Base-by-base conservation (phyloP, 2,888 invertebrate genomes). In the Megalurothrips usitatus region DNA sequence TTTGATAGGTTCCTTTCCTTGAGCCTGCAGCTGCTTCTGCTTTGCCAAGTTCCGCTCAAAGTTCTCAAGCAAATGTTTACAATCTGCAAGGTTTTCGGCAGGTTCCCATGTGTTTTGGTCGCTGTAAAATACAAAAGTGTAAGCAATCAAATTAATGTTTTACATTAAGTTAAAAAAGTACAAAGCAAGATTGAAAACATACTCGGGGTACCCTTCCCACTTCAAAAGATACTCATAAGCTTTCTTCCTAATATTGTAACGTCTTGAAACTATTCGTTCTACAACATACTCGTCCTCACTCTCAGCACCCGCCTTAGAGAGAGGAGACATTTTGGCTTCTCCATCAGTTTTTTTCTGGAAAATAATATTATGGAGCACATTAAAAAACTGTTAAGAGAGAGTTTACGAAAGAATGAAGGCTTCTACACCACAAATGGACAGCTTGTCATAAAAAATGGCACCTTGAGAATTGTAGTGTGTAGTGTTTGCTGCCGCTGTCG, bases 31-130 rank as follows among this genome's bases (percentile, higher is more conserved):
- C 23, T 79, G 79, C 85, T 94, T 94, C 86, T 94, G 92, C 6
- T 92, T 90, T 0, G 94, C 93, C 79, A 94, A 88, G 85, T 93
- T 93, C 84, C 92, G 92, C 86, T 96, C 95, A 85, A 95, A 96
- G 79, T 94, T 93, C 82, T 94, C 94, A 81, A 95, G 87, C 82
- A 95, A 88, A 85, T 92, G 91, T 85, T 93, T 93, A 85, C 95
- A 95, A 1, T 92, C 92, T 82, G 92, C 91, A 86, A 95, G 90
- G 86, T 94, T 92, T 81, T 92, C 91, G 47, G 92, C 90, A 0
- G 94, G 94, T 86, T 96, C 95, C 95, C 95, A 96, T 9, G 95
- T 94, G 86, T 94, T 95, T 84, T 93, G 92, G 82, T 94, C 93
- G 85, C 93, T 93, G 83, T 48, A 85, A 83, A 82, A 84, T 81